phyloP scores from a whole-genome alignment of 1,140 invertebrate species.

The Trigoniulus corallinus region DNA sequence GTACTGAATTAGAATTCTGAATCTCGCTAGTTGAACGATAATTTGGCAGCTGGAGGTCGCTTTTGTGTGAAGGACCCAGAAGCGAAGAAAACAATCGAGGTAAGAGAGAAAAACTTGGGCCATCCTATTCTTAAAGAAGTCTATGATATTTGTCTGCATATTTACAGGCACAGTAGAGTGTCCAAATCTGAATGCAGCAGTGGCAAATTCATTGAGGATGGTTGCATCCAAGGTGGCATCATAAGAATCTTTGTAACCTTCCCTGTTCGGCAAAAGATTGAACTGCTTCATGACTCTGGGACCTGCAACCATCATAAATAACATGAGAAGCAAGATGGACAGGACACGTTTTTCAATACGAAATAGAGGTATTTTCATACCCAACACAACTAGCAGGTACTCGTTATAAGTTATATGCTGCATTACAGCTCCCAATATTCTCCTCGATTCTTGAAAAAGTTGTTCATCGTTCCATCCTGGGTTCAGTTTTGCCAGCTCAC shows the following conservation, averaged over 20 bases:
- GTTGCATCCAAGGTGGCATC: conserved; percentile 19
- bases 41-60: too few species aligned
- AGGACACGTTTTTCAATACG: not conserved
- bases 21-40: too few species aligned
- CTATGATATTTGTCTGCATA: too few species aligned
- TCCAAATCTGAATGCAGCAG: conserved; percentile 36
- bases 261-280: conserved; percentile 8
- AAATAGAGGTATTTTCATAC: not conserved
- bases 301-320: not conserved
- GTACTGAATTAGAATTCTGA: too few species aligned
- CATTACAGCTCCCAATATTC: conserved; percentile 55
- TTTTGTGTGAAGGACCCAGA: too few species aligned
- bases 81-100: too few species aligned
- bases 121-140: not conserved
- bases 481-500: conserved; percentile 49
- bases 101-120: not conserved
- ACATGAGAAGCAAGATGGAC: not conserved
- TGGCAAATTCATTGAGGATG: conserved; percentile 24
- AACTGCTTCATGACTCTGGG: conserved; percentile 4
- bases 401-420: conserved; percentile 15
- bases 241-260: conserved; percentile 17
- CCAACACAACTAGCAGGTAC: conserved; percentile 10
- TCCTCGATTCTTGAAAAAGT: conserved; percentile 66
- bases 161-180: conserved; percentile 27
- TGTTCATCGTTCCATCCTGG: conserved; percentile 74